Base-by-base conservation (phyloP, 2,797 vertebrate species). In the Phoxinus dragarum region DNA sequence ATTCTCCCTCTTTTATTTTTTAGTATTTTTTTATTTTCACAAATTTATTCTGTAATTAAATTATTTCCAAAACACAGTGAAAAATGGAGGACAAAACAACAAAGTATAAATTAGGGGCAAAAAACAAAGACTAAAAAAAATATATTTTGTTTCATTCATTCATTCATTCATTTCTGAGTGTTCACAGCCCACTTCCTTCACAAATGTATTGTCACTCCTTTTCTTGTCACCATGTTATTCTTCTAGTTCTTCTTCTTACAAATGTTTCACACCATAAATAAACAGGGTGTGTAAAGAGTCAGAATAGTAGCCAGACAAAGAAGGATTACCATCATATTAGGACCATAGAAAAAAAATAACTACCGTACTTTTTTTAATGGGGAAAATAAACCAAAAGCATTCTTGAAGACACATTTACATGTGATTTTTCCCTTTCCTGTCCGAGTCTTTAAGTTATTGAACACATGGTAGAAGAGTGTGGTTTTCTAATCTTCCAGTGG, bases 51-150 rank as follows among this genome's bases (percentile, higher is more conserved):
- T 56, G 47, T 59, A 83, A 71, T 66, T 61, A 75, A 84, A 67
- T 77, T 79, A 80, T 86, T 75, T 79, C 66, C 76, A 67, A 59
- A 80, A 52, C 17, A 38, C 49, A 40, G 49, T 42, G 44, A 66
- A 82, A 79, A 81, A 67, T 66, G 21, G 14, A 23, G 14, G 36
- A 40, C 49, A 77, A 73, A 56, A 80, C 82, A 87, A 78, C 27
- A 4, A 81, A 91, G 91, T 94, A 93, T 93, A 92, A 44, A 47
- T 44, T 7, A 27, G 21, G 0, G 1, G 1, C n/a, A 72, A 44
- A 72, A 44, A 47, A 31, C 21, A 2, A 49, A 23, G 66, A 75
- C 23, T 12, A 14, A 5, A 52, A 36, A 19, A 2, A 52, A 3
- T 12, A 36, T 52, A 0, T 36, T 23, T 74, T 6, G 40, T 21